Evolutionary conservation across 2,888 invertebrate genomes (phyloP).

Genomic region (Alviniconcha strummeri): DNA sequence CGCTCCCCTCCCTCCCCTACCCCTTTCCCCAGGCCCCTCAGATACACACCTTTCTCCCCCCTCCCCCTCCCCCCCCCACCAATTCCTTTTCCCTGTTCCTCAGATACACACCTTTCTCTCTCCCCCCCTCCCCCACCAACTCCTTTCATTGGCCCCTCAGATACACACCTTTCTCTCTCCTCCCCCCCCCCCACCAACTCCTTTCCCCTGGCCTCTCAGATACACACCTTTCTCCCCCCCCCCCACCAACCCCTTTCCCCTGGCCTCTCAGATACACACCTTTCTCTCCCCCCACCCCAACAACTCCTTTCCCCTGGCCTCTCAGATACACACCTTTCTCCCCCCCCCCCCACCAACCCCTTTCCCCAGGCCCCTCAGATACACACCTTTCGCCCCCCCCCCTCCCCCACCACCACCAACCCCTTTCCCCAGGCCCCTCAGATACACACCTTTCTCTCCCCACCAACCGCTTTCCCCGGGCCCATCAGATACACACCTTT

Average conservation of each 20-base stretch:
- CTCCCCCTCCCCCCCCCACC: not conserved
- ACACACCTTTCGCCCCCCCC: not conserved
- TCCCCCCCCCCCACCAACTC: not conserved
- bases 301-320: not conserved
- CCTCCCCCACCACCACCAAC: not conserved
- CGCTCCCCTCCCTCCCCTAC: not conserved
- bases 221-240: slow-evolving; percentile 55
- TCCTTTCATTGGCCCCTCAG: not conserved
- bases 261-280: not conserved
- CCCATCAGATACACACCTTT: not conserved
- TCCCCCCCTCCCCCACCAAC: not conserved
- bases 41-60: not conserved
- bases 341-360: not conserved
- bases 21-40: not conserved
- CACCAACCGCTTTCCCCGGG: not conserved
- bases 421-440: not conserved
- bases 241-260: not conserved
- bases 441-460: not conserved
- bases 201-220: not conserved
- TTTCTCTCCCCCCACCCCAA: not conserved
- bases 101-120: not conserved
- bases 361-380: not conserved
- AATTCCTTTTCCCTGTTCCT: not conserved
- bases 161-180: not conserved
- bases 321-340: not conserved